Evolutionary conservation across 2,113 vertebrate genomes (phyloP).

Genomic region (Atractosteus spatula): DNA sequence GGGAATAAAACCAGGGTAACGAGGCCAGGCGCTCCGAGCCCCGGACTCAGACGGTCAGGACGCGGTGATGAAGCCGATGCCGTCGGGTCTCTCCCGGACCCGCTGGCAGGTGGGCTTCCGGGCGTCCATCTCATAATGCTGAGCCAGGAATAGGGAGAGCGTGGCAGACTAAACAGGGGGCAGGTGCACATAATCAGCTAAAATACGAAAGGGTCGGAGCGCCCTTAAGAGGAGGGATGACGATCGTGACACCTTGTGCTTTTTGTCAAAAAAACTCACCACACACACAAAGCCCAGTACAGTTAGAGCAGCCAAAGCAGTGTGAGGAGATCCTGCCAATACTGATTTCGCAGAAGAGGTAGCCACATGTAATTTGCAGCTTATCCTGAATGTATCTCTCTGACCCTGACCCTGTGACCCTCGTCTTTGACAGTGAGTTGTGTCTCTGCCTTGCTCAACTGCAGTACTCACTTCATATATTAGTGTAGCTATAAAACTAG

Average conservation of each 20-base stretch:
- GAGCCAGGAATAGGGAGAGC: no score
- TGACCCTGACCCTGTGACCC: conserved; percentile 44
- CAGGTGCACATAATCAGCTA: no score
- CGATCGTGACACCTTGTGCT: neutral
- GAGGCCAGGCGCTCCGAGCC: no score
- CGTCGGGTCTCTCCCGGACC: no score
- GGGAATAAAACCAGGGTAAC: no score
- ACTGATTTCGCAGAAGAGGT: conserved; percentile 1
- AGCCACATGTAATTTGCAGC: neutral
- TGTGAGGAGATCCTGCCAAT: neutral
- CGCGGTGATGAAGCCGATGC: no score
- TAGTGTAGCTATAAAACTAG: conserved; percentile 52
- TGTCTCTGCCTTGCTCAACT: conserved; percentile 40
- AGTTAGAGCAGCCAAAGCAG: neutral
- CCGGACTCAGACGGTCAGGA: no score
- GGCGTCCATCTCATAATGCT: no score
- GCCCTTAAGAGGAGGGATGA: no score
- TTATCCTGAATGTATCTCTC: conserved; percentile 18
- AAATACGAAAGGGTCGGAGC: no score
- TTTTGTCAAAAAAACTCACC: neutral
- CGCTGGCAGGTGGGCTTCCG: no score
- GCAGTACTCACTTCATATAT: conserved; percentile 52
- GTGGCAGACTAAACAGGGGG: no score
- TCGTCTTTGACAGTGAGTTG: conserved; percentile 29
- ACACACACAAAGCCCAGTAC: neutral